Percentiles rank a stretch among this genome's conserved stretches.
These are phyloP conservation scores for Apomyelois bistriatella DNA, from an alignment of 2,888 invertebrate genomes.

Conservation along the genomic window DNA sequence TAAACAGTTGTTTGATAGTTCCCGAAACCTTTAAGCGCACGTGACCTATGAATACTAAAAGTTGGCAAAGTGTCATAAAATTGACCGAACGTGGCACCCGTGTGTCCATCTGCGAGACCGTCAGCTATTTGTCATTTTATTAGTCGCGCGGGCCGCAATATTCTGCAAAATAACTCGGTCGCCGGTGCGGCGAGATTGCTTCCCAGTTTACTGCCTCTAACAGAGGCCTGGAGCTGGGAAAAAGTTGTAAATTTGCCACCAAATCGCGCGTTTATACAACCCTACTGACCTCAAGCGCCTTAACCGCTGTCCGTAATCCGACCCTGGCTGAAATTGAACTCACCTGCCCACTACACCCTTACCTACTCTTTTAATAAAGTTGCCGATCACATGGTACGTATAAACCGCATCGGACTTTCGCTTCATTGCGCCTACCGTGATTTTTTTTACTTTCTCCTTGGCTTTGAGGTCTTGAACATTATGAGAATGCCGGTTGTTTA, in stretches of 20 bases:
- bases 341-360: conserved; percentile 38
- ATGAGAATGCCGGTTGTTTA: no score
- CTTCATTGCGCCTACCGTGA: background rate
- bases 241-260: conserved; percentile 75
- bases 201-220: conserved; percentile 66
- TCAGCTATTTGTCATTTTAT: conserved; percentile 75
- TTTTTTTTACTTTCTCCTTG: no score
- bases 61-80: conserved; percentile 17
- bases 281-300: conserved; percentile 62
- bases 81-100: conserved; percentile 36
- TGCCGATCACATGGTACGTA: conserved; percentile 16
- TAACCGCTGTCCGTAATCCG: conserved; percentile 52
- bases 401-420: conserved; percentile 1
- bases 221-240: conserved; percentile 58
- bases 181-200: conserved; percentile 64
- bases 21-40: background rate
- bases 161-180: conserved; percentile 69
- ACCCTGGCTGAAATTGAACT: conserved; percentile 50
- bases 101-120: conserved; percentile 45
- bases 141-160: conserved; percentile 69
- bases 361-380: conserved; percentile 43
- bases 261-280: conserved; percentile 73
- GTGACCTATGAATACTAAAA: background rate
- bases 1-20: conserved; percentile 4
- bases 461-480: no score